phyloP scores from a whole-genome alignment of 2,888 invertebrate genomes.

The Pardosa pseudoannulata region DNA sequence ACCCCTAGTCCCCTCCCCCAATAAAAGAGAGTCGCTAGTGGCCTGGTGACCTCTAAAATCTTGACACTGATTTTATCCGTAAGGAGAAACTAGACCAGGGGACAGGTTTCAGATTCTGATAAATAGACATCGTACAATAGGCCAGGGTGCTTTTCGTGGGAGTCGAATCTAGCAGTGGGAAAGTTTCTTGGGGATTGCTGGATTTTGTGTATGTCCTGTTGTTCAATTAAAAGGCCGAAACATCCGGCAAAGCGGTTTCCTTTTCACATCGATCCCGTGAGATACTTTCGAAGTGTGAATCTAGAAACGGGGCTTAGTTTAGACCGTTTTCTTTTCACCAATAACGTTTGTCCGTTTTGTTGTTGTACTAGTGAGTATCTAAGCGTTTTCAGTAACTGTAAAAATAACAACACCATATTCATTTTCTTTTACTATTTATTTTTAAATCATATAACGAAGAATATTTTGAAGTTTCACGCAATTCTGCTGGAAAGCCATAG shows the following conservation, averaged over 20 bases:
- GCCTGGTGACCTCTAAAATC: constrained; percentile 68
- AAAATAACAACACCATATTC: no score
- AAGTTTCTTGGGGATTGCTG: constrained; percentile 24
- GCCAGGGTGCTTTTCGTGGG: constrained; percentile 29
- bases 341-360: no score
- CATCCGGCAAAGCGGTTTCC: constrained; percentile 57
- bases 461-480: no score
- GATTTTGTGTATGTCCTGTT: constrained; percentile 24
- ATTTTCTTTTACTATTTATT: no score
- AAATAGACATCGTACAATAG: constrained; percentile 38
- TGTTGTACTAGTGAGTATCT: no score
- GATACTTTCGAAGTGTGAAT: constrained; percentile 46
- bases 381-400: no score
- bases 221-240: constrained; percentile 45
- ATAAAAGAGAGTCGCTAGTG: constrained; percentile 38
- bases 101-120: constrained; percentile 33
- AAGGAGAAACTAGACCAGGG: constrained; percentile 21
- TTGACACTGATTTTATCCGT: constrained; percentile 45
- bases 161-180: constrained; percentile 40
- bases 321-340: constrained; percentile 18
- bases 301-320: constrained; percentile 29
- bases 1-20: not conserved
- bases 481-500: no score
- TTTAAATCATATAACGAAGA: no score
- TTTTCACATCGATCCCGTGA: constrained; percentile 30